Conservation (phyloP, 2,797 vertebrate species). For the Peromyscus melanophrys region DNA sequence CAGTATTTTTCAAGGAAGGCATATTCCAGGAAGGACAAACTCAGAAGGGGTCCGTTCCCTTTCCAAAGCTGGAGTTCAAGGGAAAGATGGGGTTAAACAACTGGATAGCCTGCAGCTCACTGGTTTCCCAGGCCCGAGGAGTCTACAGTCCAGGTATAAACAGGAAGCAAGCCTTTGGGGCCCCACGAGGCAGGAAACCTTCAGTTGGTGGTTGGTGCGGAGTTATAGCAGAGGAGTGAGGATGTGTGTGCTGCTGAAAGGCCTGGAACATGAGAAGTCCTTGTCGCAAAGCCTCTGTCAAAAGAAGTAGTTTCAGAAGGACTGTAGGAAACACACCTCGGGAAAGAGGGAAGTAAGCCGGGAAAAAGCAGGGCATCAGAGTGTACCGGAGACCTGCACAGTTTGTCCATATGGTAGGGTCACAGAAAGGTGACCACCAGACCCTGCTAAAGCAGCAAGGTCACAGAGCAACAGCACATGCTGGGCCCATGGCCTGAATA, state of each 20-base stretch:
- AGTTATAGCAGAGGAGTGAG: background rate
- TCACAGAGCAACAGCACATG: background rate
- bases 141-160: background rate
- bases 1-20: background rate
- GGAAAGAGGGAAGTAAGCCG: background rate
- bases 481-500: background rate
- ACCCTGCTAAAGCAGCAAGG: background rate
- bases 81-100: background rate
- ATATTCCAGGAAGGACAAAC: background rate
- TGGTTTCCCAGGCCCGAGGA: background rate
- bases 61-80: background rate
- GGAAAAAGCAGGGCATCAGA: background rate
- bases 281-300: background rate
- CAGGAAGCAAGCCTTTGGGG: background rate
- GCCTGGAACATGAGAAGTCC: background rate
- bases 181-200: background rate
- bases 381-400: background rate
- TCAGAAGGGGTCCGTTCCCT: background rate
- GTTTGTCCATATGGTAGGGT: background rate
- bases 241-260: fast-evolving
- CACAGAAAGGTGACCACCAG: background rate
- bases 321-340: background rate
- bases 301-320: background rate
- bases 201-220: background rate
- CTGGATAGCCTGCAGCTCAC: background rate